Base-by-base conservation (phyloP, 92 coral and sea anemone species). In the Paramuricea clavata region DNA sequence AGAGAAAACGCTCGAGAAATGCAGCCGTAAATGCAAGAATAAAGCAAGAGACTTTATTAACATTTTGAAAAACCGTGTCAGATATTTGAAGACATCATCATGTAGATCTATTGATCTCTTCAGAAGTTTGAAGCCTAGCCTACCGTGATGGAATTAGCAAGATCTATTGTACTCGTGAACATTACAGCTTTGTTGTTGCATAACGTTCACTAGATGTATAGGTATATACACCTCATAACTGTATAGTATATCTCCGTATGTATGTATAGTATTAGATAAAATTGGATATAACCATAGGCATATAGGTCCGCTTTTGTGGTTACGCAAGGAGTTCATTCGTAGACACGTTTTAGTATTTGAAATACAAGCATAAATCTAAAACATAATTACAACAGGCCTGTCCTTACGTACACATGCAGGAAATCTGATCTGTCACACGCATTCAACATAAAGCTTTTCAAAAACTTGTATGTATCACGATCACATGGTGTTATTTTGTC, bases 1-100 rank as follows among this genome's bases (percentile, higher is more conserved):
- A 41, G 84, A 59, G 67, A 79, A 61, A 61, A 36, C 67, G 33
- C 23, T 79, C 33, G 56, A 25, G 31, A n/a, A 36, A 5, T 79
- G 84, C 67, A 59, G 6, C 19, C 84, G 84, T 10, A 41, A 43
- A 33, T 79, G 84, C 57, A 79, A 59, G 57, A 79, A 19, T 12
- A 79, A 79, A 60, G 84, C 84, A 59, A 59, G 39, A 41, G 84
- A 59, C 39, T 79, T 17, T 60, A 60, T 79, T 21, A 59, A 35
- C 52, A 41, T n/a, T 7, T 26, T 79, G 72, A 79, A 79, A 39
- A 33, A 34, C 21, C 84, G 84, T n/a, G 73, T 79, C 16, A 21
- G 72, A 61, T 79, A 54, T 49, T 34, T 79, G 34, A 79, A 59
- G 84, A 54, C 33, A 52, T 30, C 54, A 17, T 47, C 19, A 2